These are phyloP conservation scores for Lithophane semibrunnea DNA, from an alignment of 2,888 invertebrate genomes.

Conservation along the genomic window DNA sequence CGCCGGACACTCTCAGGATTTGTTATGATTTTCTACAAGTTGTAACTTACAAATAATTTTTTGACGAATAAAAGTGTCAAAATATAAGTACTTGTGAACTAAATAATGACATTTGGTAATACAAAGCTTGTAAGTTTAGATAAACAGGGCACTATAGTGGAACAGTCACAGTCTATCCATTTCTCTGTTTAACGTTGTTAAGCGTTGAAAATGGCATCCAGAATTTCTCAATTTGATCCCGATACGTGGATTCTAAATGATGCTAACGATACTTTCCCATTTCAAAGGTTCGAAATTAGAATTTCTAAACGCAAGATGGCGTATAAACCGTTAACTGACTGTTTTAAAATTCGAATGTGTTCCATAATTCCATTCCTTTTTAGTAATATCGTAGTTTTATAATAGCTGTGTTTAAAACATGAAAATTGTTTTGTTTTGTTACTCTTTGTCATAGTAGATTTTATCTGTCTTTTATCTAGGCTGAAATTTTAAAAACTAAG, in stretches of 20 bases:
- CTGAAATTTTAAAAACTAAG: constrained; percentile 1
- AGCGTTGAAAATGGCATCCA: no score
- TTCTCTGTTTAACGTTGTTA: no score
- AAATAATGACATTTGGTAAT: no score
- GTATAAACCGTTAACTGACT: constrained; percentile 32
- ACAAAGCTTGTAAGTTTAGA: no score
- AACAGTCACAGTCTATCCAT: no score
- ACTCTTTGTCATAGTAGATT: constrained; percentile 7
- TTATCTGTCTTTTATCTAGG: constrained; percentile 14
- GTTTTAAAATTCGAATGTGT: constrained; percentile 41
- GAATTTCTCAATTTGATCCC: neutral
- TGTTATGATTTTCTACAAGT: no score
- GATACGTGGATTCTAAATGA: neutral
- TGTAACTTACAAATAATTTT: no score
- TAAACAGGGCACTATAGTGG: no score
- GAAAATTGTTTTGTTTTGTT: neutral
- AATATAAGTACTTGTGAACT: no score
- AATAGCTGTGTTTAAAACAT: constrained; percentile 3
- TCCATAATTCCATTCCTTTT: constrained; percentile 10
- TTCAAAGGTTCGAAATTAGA: constrained; percentile 34
- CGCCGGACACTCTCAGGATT: no score
- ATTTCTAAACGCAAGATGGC: constrained; percentile 43
- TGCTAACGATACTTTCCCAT: neutral
- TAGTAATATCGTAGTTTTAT: no score
- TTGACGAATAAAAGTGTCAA: no score